These are phyloP conservation scores for Ammospiza nelsoni DNA, from an alignment of 2,113 vertebrate genomes.

Conservation along the genomic window DNA sequence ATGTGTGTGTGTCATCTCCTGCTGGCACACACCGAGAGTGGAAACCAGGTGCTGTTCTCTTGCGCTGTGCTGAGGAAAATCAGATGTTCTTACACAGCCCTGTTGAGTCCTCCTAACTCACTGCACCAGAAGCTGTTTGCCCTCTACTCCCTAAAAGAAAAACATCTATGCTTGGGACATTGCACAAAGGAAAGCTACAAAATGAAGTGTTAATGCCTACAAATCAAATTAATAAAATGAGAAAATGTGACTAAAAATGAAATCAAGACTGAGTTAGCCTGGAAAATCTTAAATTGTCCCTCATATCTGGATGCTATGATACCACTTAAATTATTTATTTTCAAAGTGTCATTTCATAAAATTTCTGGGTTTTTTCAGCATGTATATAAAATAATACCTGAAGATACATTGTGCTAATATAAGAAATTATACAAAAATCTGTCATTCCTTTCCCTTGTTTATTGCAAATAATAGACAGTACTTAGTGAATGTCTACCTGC, in stretches of 20 bases:
- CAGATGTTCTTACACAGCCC: background rate
- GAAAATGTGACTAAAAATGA: background rate
- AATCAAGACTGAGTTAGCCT: background rate
- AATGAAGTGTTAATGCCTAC: background rate
- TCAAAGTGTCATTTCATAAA: background rate
- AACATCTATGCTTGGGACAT: background rate
- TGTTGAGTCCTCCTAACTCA: background rate
- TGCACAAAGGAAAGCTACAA: background rate
- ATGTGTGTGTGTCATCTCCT: accelerated
- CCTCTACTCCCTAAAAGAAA: background rate
- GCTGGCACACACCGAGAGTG: accelerated
- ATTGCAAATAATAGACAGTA: background rate
- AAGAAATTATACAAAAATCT: background rate
- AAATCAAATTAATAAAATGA: background rate
- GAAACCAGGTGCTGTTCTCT: accelerated
- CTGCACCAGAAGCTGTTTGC: background rate
- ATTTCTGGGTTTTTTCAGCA: background rate
- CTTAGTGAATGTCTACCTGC: background rate
- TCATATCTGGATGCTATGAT: background rate
- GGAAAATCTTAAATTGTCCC: background rate
- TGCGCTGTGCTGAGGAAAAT: accelerated
- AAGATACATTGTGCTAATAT: background rate
- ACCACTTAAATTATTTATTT: background rate
- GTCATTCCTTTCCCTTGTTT: background rate
- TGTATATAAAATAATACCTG: background rate